A percentile compares a stretch with the other conserved stretches of the same genome.
These are phyloP conservation scores for Cygnus atratus DNA, from an alignment of 2,113 vertebrate genomes.

Conservation along the genomic window DNA sequence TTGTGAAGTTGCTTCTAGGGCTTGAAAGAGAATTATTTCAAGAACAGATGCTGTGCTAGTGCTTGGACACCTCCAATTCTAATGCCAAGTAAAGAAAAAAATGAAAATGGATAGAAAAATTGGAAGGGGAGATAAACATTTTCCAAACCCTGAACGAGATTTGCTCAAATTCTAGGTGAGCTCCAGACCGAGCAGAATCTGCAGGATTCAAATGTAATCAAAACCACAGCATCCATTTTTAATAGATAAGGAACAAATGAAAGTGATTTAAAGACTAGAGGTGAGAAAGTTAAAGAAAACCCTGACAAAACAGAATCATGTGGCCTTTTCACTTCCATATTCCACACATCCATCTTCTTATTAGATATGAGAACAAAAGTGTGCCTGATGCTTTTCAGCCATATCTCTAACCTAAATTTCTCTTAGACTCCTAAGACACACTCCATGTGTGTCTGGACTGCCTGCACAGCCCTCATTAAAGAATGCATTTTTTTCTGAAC, in stretches of 20 bases:
- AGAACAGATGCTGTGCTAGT: background rate
- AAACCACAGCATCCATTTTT: background rate
- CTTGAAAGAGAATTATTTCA: background rate
- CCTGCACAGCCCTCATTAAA: background rate
- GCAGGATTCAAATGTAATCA: background rate
- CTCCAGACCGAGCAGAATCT: background rate
- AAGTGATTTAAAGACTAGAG: background rate
- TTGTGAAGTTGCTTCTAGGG: background rate
- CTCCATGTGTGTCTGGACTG: background rate
- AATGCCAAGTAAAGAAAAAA: background rate
- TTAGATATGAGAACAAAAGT: background rate
- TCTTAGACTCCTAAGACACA: background rate
- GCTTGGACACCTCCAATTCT: background rate
- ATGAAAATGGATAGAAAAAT: background rate
- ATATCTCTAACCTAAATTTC: background rate
- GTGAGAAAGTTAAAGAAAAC: background rate
- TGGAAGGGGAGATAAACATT: background rate
- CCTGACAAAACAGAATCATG: background rate
- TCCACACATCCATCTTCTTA: background rate
- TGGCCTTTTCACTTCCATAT: background rate
- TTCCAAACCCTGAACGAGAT: background rate
- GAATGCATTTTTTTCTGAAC: background rate
- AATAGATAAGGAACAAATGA: background rate
- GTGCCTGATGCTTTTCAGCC: slow-evolving; percentile 28
- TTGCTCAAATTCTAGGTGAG: background rate